Evolutionary conservation across 2,888 invertebrate species (phyloP), one percentile per base, ranked within the genome.

Genomic region (Drosophila mayaguana): DNA sequence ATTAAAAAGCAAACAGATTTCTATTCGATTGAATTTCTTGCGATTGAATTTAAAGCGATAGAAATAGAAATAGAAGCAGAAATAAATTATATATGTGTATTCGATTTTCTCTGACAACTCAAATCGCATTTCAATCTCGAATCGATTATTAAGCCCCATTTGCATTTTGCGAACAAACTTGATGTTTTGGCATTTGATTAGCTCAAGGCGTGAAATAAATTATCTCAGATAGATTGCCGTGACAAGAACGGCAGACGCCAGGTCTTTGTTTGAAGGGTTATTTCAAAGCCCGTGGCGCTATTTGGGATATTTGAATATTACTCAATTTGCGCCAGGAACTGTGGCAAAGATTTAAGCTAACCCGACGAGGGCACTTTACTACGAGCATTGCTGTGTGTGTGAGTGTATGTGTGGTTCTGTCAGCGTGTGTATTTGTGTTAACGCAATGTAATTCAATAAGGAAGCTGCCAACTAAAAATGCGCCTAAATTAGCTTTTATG

Each of bases 401-500:
- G 20, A 48, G n/a, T 28, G 28, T 40, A 14, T 16, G 45, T 11
- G 5, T 36, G 18, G 48, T 16, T 36, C 20, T 28, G 18, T 32
- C 25, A 36, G 42, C 32, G 53, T 45, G 16, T 65, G 42, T 55
- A 38, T 59, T 22, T 54, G 20, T 63, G 64, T 51, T 42, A 56
- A 42, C 48, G 54, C 45, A 43, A 54, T 67, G 77, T 73, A 78
- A 81, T 85, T 85, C 78, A 83, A 83, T 83, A 75, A 81, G 77
- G 54, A 72, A 80, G 66, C 65, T 63, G 60, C 32, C 72, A 75
- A 79, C 79, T 82, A 79, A 77, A 83, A 83, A 75, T 85, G 72
- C 64, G 78, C 71, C 70, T 80, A 75, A 81, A 78, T 80, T 75
- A 75, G 72, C 60, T 72, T 83, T 83, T 78, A 85, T 85, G 75